These are phyloP conservation scores for Actinia equina DNA, from an alignment of 64 coral and sea anemone genomes.

Conservation along the genomic window DNA sequence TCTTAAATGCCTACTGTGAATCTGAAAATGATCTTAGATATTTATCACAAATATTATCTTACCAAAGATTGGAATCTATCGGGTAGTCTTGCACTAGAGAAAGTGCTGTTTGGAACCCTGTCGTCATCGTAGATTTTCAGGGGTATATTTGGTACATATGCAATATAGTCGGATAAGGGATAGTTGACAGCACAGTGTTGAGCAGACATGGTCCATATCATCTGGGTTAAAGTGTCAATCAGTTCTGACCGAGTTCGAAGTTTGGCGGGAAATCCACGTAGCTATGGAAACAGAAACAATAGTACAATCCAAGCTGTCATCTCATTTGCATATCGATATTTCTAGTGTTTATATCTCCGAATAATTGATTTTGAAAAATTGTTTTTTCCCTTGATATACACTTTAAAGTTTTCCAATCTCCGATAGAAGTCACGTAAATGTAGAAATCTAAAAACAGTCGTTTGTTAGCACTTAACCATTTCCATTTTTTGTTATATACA, in stretches of 20 bases:
- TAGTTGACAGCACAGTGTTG: conserved; percentile 48
- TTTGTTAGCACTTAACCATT: too few species aligned
- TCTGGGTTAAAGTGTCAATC: conserved; percentile 32
- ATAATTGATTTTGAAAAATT: too few species aligned
- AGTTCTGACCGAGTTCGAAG: conserved; percentile 34
- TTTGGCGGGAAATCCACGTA: conserved; percentile 50
- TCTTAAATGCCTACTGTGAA: too few species aligned
- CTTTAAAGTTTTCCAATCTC: too few species aligned
- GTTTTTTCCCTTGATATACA: too few species aligned
- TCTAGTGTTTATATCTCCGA: too few species aligned
- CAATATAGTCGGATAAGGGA: conserved; percentile 35
- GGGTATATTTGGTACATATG: conserved; percentile 48
- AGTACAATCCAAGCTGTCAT: too few species aligned
- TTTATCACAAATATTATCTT: background rate
- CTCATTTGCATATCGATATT: too few species aligned
- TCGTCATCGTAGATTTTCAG: conserved; percentile 61
- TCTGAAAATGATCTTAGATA: too few species aligned
- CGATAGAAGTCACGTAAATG: too few species aligned
- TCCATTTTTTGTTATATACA: too few species aligned
- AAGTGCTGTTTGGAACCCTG: conserved; percentile 21
- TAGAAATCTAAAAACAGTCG: too few species aligned
- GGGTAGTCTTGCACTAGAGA: conserved; percentile 21
- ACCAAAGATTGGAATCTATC: conserved; percentile 28
- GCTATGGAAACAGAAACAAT: conserved; percentile 14
- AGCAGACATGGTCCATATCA: conserved; percentile 32